Evolutionary conservation across 1,140 invertebrate species (phyloP), one percentile per base, ranked within the genome.

Genomic region (Ostrea denselamellosa): DNA sequence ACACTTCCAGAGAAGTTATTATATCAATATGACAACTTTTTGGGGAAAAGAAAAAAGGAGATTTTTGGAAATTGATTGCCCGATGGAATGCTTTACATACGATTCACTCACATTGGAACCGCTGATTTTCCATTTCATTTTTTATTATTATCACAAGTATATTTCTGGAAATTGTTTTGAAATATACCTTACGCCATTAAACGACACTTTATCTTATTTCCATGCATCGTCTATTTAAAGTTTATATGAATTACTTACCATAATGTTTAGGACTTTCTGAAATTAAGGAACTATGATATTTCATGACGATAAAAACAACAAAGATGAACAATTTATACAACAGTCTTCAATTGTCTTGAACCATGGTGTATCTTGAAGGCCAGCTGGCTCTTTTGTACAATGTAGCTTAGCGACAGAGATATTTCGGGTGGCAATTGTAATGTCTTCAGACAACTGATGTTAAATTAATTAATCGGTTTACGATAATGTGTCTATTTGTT

Each of bases 401-500:
- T n/a, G n/a, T 28, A 14, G 25, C 68, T 34, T 28, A 25, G 68
- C 68, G 10, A 77, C 68, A 17, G 25, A 77, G 68, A 77, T 34
- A 77, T 77, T 77, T 77, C 68, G 68, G 68, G 68, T 77, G 25
- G 22, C 14, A 9, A 12, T 7, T 62, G 17, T n/a, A 19, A 17
- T 62, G 5, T 62, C 56, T 25, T 28, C 68, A 44, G 14, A 12
- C 22, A 25, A 0, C 28, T 77, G 68, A 77, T 77, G 68, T 28
- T 77, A 8, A 28, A 28, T 77, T 77, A 28, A 28, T 77, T 77
- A 77, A 77, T 77, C 28, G 28, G 25, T 34, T 77, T 28, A 77
- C 68, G 28, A 77, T 77, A 12, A 77, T 77, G 22, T 17, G 28
- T 25, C 68, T 77, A 34, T 77, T 77, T 77, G 68, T 77, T 77